Base-by-base conservation (phyloP, 1,140 invertebrate genomes). In the Magallana gigas region DNA sequence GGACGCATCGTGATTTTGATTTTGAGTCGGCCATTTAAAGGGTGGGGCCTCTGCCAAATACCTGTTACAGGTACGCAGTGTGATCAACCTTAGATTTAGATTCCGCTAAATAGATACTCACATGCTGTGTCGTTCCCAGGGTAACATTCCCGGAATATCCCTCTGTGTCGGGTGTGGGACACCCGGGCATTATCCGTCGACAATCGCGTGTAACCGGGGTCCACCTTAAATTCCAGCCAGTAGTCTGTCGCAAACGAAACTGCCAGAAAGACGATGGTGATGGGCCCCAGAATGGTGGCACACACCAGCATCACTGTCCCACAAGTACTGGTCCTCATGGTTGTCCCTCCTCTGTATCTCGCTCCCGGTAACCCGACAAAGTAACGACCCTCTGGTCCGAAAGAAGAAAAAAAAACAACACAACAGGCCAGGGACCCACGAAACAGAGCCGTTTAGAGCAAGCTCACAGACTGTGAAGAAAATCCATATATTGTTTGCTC, bases 241-340 rank as follows among this genome's bases (percentile, higher is more conserved):
- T 93, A 87, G 87, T 94, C 93, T 2, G 93, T 94, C 5, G 93
- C 91, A 83, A 94, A 93, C 6, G 93, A 93, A 14, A 94, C 88
- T 2, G 93, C 92, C 56, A 93, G 83, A 18, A 93, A 90, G 5
- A 93, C 88, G 64, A 94, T 86, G 6, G 91, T 91, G 71, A 92
- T 89, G 1, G 92, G 92, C 11, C 92, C 92, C 16, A 94, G 29
- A 82, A 93, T 91, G 5, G 89, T 92, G 9, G 93, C 93, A 5
- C 92, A 59, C 9, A 91, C 91, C 14, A 93, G 84, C 60, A 91
- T 88, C 14, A 90, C 88, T 1, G 91, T 92, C 14, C 90, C 92
- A 88, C 93, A 93, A 11, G 88, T 85, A 81, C 91, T 89, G 36
- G 62, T 71, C n/a, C 84, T 87, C 91, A 91, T 90, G n/a, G 8